These are phyloP conservation scores for Acanthococcus lagerstroemiae DNA, from an alignment of 2,888 invertebrate species.

Conservation along the genomic window DNA sequence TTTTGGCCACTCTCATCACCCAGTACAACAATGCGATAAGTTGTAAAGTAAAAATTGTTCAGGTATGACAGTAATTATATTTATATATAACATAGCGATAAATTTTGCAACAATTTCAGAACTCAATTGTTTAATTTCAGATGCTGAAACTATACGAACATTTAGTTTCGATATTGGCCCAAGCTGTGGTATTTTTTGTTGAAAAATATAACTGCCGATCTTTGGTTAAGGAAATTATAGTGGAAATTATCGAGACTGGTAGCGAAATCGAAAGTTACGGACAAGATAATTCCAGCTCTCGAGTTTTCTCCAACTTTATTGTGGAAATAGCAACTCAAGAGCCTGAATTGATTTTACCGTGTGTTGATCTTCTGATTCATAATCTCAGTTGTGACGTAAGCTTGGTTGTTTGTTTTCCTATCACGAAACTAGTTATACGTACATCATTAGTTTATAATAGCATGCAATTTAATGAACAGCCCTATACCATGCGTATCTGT, in stretches of 20 bases:
- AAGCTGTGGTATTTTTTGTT: slow-evolving; percentile 59
- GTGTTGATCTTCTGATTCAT: slow-evolving; percentile 51
- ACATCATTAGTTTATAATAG: background rate
- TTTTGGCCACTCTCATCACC: slow-evolving; percentile 69
- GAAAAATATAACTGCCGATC: slow-evolving; percentile 56
- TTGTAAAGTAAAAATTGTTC: slow-evolving; percentile 59
- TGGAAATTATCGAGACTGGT: slow-evolving; percentile 64
- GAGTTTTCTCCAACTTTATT: slow-evolving; percentile 51
- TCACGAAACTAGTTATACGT: background rate
- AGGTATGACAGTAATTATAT: too few species aligned
- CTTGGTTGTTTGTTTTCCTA: slow-evolving; percentile 23
- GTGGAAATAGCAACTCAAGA: slow-evolving; percentile 53
- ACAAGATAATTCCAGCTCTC: slow-evolving; percentile 44
- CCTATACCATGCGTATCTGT: slow-evolving; percentile 60
- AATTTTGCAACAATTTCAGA: background rate
- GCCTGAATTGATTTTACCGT: slow-evolving; percentile 51
- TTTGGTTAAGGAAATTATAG: slow-evolving; percentile 57
- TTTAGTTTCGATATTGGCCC: slow-evolving; percentile 56
- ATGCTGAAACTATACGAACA: slow-evolving; percentile 66
- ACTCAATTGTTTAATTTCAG: slow-evolving; percentile 46
- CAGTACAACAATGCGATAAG: slow-evolving; percentile 72
- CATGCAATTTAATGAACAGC: slow-evolving; percentile 41
- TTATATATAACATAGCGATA: background rate
- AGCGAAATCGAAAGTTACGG: slow-evolving; percentile 45
- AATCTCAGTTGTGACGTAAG: slow-evolving; percentile 51